Evolutionary conservation across 2,888 invertebrate species (phyloP), one percentile per base, ranked within the genome.

Genomic region (Andrena fulva): DNA sequence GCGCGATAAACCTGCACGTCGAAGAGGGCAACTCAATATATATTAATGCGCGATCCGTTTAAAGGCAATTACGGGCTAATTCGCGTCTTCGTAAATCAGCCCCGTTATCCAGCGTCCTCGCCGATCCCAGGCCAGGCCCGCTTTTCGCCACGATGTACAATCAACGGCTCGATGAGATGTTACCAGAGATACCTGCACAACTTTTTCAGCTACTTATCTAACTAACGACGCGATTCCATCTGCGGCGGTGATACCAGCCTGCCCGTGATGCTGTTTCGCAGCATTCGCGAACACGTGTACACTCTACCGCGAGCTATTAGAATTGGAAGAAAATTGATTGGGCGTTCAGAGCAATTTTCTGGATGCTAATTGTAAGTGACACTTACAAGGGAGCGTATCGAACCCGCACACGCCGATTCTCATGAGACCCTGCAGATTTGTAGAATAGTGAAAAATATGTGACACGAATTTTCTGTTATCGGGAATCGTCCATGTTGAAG

Each of bases 51-150:
- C 78, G 64, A 81, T 76, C 54, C 74, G 64, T 75, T 87, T 80
- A 86, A 48, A 54, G 54, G 50, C 80, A 84, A 84, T 75, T 84
- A 79, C 77, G 64, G 42, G 74, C 63, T 84, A 69, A 86, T 83
- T 85, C 85, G 69, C 78, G 77, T 76, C 82, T 89, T 86, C 79
- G 75, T 82, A 82, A 89, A 83, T 79, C 78, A 76, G 54, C n/a
- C 24, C 31, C 10, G 12, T 42, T 29, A 52, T 54, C 42, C 60
- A 2, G n/a, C n/a, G 24, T 33, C 8, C 29, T n/a, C n/a, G 8
- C 12, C 31, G 16, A 20, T 20, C 33, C 20, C n/a, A 7, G 16
- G 35, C 24, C 62, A 20, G 10, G 31, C n/a, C 27, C 16, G n/a
- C 70, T 66, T 70, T 69, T 50, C 42, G 8, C 24, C 31, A 24